Conservation (phyloP, 2,113 vertebrate genomes). For the Symphodus melops region DNA sequence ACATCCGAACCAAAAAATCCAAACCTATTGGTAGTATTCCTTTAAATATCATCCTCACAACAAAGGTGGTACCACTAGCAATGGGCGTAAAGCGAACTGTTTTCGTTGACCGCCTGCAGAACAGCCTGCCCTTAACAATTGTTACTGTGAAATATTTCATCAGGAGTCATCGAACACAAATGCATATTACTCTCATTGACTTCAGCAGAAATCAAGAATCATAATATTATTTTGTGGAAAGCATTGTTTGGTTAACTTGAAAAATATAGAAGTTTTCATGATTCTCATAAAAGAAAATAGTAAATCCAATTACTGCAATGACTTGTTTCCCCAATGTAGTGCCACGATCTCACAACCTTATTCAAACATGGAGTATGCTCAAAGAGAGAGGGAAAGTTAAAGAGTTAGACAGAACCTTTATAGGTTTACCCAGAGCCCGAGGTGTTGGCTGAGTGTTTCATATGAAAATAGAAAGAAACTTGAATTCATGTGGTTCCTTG, state of each 20-base stretch:
- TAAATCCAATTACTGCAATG: slow-evolving; percentile 66
- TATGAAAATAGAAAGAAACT: slow-evolving; percentile 81
- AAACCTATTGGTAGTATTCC: slow-evolving; percentile 8
- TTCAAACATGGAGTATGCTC: slow-evolving; percentile 72
- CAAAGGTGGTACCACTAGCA: slow-evolving; percentile 41
- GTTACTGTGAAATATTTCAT: slow-evolving; percentile 14
- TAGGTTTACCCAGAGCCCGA: slow-evolving; percentile 75
- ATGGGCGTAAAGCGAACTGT: no score
- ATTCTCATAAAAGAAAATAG: slow-evolving; percentile 58
- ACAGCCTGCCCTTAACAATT: no score
- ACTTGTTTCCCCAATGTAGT: slow-evolving; percentile 49
- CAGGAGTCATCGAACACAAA: slow-evolving; percentile 4
- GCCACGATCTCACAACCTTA: slow-evolving; percentile 69
- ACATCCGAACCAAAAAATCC: slow-evolving; percentile 14
- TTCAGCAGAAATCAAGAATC: no score
- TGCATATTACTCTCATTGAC: slow-evolving; percentile 8
- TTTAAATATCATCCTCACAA: slow-evolving; percentile 31
- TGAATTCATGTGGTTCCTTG: slow-evolving; percentile 67
- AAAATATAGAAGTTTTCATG: slow-evolving; percentile 30
- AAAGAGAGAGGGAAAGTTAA: slow-evolving; percentile 20
- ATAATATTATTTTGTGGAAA: slow-evolving; percentile 6
- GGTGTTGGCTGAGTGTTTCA: slow-evolving; percentile 83
- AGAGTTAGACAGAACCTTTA: slow-evolving; percentile 55
- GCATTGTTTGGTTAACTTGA: slow-evolving; percentile 42
- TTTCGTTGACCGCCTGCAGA: slow-evolving; percentile 8